Evolutionary conservation across 2,797 vertebrate genomes (phyloP).

Genomic region (Eptatretus atami): DNA sequence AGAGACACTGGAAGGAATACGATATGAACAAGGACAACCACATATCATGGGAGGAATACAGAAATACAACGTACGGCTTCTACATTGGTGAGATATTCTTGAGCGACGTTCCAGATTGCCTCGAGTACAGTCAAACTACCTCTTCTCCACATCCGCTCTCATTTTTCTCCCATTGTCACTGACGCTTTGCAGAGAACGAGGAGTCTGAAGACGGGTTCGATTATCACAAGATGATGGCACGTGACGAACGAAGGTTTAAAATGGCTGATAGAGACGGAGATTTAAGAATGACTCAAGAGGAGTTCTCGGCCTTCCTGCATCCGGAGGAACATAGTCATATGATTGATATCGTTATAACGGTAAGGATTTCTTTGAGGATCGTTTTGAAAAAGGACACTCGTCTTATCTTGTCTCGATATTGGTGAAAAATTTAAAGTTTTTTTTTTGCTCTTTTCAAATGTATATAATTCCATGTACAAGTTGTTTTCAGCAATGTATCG

Average conservation of each 20-base stretch:
- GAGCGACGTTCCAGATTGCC: too few species aligned
- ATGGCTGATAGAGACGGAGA: slow-evolving; percentile 30
- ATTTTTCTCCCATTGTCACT: too few species aligned
- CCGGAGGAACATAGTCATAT: slow-evolving; percentile 51
- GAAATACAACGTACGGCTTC: slow-evolving; percentile 45
- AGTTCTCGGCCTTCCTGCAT: slow-evolving; percentile 54
- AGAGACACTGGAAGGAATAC: slow-evolving; percentile 48
- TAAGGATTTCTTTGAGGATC: slow-evolving; percentile 15
- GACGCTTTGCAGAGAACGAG: neutral
- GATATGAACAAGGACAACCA: slow-evolving; percentile 33
- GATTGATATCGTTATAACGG: slow-evolving; percentile 29
- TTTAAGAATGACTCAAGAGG: slow-evolving; percentile 24
- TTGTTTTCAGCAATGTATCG: too few species aligned
- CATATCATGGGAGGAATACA: slow-evolving; percentile 47
- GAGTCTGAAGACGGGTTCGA: slow-evolving; percentile 11
- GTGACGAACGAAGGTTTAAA: slow-evolving; percentile 40
- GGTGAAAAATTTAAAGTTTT: too few species aligned
- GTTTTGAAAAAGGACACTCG: neutral
- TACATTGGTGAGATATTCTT: slow-evolving; percentile 19
- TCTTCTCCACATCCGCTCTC: too few species aligned
- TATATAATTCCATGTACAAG: too few species aligned
- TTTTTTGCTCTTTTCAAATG: too few species aligned
- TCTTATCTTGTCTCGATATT: too few species aligned
- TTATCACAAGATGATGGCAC: slow-evolving; percentile 29
- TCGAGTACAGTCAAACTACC: too few species aligned